These are phyloP conservation scores for Drosophila asahinai DNA, from an alignment of 1,140 invertebrate species.

Conservation along the genomic window DNA sequence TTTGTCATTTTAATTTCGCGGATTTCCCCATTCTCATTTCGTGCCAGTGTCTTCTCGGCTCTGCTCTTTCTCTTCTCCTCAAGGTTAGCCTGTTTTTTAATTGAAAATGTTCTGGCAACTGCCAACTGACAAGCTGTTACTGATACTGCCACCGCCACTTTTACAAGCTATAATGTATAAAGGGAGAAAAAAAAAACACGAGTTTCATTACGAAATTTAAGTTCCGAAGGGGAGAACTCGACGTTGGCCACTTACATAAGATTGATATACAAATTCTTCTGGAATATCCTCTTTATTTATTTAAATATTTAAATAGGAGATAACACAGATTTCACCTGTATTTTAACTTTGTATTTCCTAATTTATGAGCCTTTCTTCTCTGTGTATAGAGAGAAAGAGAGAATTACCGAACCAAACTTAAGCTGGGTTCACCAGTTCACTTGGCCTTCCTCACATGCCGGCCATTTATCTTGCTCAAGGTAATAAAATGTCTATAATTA, in stretches of 20 bases:
- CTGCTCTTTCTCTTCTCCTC: conserved; percentile 14
- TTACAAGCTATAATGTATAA: conserved; percentile 2
- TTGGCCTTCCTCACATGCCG: conserved; percentile 51
- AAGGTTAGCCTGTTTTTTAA: conserved; percentile 78
- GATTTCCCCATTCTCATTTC: conserved; percentile 75
- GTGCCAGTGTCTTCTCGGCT: conserved; percentile 26
- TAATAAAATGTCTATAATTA: conserved; percentile 84
- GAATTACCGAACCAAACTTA: conserved; percentile 12
- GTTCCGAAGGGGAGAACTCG: too few relatives aligned
- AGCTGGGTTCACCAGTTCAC: conserved; percentile 34
- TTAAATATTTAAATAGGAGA: too few relatives aligned
- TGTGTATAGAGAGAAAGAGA: background rate
- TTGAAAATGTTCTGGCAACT: conserved; percentile 74
- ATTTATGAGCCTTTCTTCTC: background rate
- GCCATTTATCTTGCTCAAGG: conserved; percentile 82
- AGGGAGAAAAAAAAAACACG: background rate
- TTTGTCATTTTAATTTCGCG: conserved; percentile 84
- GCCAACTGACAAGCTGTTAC: conserved; percentile 54
- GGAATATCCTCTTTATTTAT: too few relatives aligned
- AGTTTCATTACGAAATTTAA: background rate
- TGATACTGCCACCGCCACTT: conserved; percentile 41
- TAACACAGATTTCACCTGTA: too few relatives aligned
- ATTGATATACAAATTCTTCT: background rate
- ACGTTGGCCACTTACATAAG: too few relatives aligned
- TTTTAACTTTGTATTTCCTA: background rate